Evolutionary conservation across 92 coral and sea anemone genomes (phyloP), one percentile per base, ranked within the genome.

Genomic region (Phymanthus crucifer): DNA sequence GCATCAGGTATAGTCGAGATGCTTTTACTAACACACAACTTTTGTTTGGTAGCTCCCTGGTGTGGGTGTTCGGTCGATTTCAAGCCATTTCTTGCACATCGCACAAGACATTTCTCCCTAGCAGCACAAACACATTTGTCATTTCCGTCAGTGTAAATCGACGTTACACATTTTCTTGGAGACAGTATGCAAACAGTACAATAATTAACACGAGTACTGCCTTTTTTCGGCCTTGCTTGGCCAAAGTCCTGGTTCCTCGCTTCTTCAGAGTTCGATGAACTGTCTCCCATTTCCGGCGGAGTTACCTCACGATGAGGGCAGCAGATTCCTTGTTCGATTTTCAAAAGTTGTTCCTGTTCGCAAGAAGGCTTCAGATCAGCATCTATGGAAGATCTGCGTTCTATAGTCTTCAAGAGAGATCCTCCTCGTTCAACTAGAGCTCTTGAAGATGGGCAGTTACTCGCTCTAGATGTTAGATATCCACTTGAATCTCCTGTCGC

Each of bases 401-500:
- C 37, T 33, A 40, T 18, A 32, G 70, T 48, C 19, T 47, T 40
- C 23, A 50, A 17, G 4, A 24, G 10, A 6, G 80, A 50, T 1
- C 17, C 80, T 37, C 86, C 71, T 40, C 69, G 48, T 38, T 71
- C 77, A 27, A 73, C 74, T 18, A 75, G 67, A 32, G 66, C 70
- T 56, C 79, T 76, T 10, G 81, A 77, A 13, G 81, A 61, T 1
- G 81, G 81, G 38, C 81, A 77, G 32, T 48, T 80, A 47, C 84
- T 80, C 2, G 86, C 77, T 11, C 86, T 70, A 9, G 91, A 76
- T 4, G 78, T 70, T 31, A 78, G 72, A 27, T 79, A 73, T 10
- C 86, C 86, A 67, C 91, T 88, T 14, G 88, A 88, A 31, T 83
- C 87, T 32, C 69, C 71, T 0, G 79, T 58, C 40, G 38, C 70